Base-by-base conservation (phyloP, 2,113 vertebrate genomes). In the Mystacornis crossleyi region DNA sequence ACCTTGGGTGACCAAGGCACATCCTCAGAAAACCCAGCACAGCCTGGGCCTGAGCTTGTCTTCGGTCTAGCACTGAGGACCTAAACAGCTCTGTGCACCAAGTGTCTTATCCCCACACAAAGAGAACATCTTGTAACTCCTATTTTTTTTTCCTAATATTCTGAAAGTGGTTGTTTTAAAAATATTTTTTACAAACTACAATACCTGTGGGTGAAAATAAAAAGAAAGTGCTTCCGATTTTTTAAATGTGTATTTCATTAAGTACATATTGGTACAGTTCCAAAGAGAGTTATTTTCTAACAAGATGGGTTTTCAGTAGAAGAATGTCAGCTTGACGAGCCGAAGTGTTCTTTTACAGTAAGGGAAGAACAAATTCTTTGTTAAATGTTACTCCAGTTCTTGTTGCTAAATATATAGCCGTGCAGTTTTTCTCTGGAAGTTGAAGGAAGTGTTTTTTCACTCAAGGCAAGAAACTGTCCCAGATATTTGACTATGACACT, bases 361-460 rank as follows among this genome's bases (percentile, higher is more conserved):
- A 80, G 50, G 85, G 42, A 93, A 88, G 88, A 90, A 50, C 33
- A 89, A 84, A 67, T 51, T 91, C 42, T 72, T 94, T 82, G 81
- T 81, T 89, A 91, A 81, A 82, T 4, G 5, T 70, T 85, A 95
- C 62, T 96, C 78, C 54, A 88, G 20, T 77, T 93, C 81, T 75
- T 85, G 84, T 87, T 95, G 87, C 92, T 96, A 92, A 92, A 94
- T 93, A 92, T 93, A 88, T 20, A 82, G 45, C 31, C 25, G 6
- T 2, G 20, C 17, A 57, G 8, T 53, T 75, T 85, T 61, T 72
- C 66, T 69, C 58, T 81, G 69, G 28, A 95, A 82, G 70, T 70
- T 90, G 50, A 24, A 87, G 73, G 48, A 91, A 92, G 77, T 72
- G 81, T 71, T 47, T 95, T 86, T 78, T 66, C 86, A 83, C 89